Evolutionary conservation across 1,140 invertebrate species (phyloP).

Genomic region (Gryllus bimaculatus): DNA sequence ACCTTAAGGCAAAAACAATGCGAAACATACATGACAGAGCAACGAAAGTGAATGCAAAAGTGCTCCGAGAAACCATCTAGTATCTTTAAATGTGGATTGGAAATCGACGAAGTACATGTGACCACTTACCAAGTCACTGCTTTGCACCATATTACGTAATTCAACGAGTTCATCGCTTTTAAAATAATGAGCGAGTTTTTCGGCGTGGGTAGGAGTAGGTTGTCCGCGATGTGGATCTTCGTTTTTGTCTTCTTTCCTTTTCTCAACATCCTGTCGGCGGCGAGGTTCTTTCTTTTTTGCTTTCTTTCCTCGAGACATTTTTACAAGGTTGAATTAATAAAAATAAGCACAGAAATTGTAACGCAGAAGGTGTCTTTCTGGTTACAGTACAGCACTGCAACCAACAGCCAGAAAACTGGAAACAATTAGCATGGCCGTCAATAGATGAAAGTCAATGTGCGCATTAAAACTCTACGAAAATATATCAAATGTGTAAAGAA

Average conservation of each 20-base stretch:
- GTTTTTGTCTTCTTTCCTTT: slow-evolving; percentile 10
- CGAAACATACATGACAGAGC: neutral
- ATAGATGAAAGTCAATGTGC: too few species aligned
- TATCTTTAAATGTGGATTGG: too few species aligned
- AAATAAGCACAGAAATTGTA: neutral
- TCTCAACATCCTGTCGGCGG: slow-evolving; percentile 8
- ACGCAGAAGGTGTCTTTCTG: too few species aligned
- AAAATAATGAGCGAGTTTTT: slow-evolving; percentile 20
- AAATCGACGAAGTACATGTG: too few species aligned
- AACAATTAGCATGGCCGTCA: neutral
- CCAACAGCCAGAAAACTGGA: slow-evolving; percentile 17
- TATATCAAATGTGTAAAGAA: too few species aligned
- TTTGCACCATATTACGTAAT: slow-evolving; percentile 20
- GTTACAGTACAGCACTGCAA: too few species aligned
- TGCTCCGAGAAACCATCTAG: neutral
- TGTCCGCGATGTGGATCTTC: slow-evolving; percentile 11
- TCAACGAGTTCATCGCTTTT: slow-evolving; percentile 25
- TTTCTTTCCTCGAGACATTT: slow-evolving; percentile 19
- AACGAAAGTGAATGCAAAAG: neutral
- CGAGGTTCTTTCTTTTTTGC: slow-evolving; percentile 20
- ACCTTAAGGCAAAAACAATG: neutral
- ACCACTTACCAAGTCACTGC: slow-evolving; percentile 23
- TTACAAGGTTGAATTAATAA: neutral
- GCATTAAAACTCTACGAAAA: too few species aligned
- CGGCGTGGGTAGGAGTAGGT: neutral